A percentile compares a stretch with the other conserved stretches of the same genome.
These are phyloP conservation scores for Helicoverpa armigera DNA, from an alignment of 1,140 invertebrate genomes.

Conservation along the genomic window DNA sequence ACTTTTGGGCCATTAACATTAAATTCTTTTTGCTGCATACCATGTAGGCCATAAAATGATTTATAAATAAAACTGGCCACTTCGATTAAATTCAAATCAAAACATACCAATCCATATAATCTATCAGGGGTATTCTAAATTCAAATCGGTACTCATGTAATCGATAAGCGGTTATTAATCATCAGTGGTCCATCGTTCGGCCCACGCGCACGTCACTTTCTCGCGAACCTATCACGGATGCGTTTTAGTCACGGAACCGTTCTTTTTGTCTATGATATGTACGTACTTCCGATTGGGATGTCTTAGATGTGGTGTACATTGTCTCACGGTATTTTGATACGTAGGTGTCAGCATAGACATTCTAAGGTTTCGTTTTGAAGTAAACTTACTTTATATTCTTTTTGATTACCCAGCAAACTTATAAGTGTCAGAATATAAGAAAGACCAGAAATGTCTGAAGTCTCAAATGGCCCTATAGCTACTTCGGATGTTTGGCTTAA, in stretches of 20 bases:
- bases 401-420: too few species aligned
- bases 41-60: background rate
- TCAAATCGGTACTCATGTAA: background rate
- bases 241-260: conserved; percentile 50
- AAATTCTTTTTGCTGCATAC: too few species aligned
- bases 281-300: conserved; percentile 46
- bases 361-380: too few species aligned
- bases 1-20: too few species aligned
- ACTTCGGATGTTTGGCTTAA: too few species aligned
- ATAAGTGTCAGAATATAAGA: too few species aligned
- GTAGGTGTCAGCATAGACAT: too few species aligned
- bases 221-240: conserved; percentile 30
- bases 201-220: conserved; percentile 57
- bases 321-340: background rate
- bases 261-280: conserved; percentile 43
- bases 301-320: conserved; percentile 32
- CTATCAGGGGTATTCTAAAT: conserved; percentile 7
- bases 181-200: conserved; percentile 45
- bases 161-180: conserved; percentile 49
- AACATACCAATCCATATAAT: background rate
- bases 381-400: too few species aligned
- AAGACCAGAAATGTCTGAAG: too few species aligned
- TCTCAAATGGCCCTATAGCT: too few species aligned
- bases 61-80: background rate
- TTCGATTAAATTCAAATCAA: background rate